Base-by-base conservation (phyloP, 2,888 invertebrate species). In the Tetragonula carbonaria region DNA sequence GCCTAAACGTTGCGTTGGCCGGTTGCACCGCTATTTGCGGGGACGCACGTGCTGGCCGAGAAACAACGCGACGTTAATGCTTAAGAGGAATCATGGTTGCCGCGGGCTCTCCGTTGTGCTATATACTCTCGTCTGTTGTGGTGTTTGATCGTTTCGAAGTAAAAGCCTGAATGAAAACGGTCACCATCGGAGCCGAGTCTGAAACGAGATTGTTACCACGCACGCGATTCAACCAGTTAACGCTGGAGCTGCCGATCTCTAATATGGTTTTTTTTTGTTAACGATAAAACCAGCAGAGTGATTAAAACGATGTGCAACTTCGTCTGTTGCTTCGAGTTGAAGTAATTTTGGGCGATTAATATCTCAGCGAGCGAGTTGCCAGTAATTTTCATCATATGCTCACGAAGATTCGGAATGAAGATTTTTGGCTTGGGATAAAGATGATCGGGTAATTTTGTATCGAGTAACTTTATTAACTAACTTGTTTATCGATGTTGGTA, bases 41-140 rank as follows among this genome's bases (percentile, higher is more conserved):
- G 82, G 65, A 77, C 87, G 84, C 86, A 84, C 87, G 86, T 90
- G 88, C 76, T 71, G 82, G 80, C 74, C 86, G 87, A 82, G 85
- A 89, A 87, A 80, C 88, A 88, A 88, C 86, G 73, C 83, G 83
- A 87, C 74, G 82, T 86, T 84, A 83, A 87, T 78, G 86, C 79
- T 87, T 86, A 82, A 88, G 90, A 78, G 78, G 90, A 90, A 87
- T 90, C 84, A 82, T 38, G 74, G 80, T 90, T 77, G 90, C 88
- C 87, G 80, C 78, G 78, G 85, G 88, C 79, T 53, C 72, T 68
- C 16, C 70, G 38, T 78, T 87, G 88, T 87, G 86, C 90, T 73
- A 84, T 78, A 88, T 87, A 86, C 74, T 65, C 73, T 66, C 72
- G 81, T 65, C 75, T 28, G 74, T 70, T 72, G 74, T 72, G 78